Evolutionary conservation across 2,113 vertebrate species (phyloP), one percentile per base, ranked within the genome.

Genomic region (Lasiurus borealis): DNA sequence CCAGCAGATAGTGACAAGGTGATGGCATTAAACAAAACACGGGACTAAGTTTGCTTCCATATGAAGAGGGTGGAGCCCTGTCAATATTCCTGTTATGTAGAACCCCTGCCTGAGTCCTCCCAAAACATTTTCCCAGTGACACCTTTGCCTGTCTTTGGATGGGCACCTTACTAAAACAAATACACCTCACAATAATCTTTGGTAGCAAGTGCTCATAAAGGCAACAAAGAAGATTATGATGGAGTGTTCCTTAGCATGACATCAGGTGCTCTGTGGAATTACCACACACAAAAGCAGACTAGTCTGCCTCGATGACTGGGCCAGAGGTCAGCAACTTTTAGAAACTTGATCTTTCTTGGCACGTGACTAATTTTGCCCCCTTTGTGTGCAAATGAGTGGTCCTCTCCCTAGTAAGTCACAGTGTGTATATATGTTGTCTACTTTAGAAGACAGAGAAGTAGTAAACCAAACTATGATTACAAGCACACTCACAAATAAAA

Each of bases 101-200:
- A 95, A 78, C 54, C 92, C 71, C 66, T 69, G 72, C 68, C 21
- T 8, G 25, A 6, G 86, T 91, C 90, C 85, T 95, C 93, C 97
- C 96, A 88, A 85, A 92, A 95, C 85, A 85, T 83, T 93, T 92
- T 96, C 92, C 94, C 90, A 85, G 94, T 31, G 78, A 88, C 95
- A 86, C 3, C 48, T 93, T 96, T 92, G 95, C 75, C 72, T 19
- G 90, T 94, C 83, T 95, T 88, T 95, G 96, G 97, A 90, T 50
- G 3, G 4, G 85, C 68, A 97, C 92, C 96, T 96, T 83, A 85
- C 94, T 86, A 91, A 97, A 96, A 96, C 91, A 97, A 97, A 97
- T 77, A 96, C 86, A 90, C 71, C 96, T 91, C 86, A 95, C 95
- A 96, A 93, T 88, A 44, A 95, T 77, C 96, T 91, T 87, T 96